Conservation (phyloP, 2,113 vertebrate species). For the Turnix velox region DNA sequence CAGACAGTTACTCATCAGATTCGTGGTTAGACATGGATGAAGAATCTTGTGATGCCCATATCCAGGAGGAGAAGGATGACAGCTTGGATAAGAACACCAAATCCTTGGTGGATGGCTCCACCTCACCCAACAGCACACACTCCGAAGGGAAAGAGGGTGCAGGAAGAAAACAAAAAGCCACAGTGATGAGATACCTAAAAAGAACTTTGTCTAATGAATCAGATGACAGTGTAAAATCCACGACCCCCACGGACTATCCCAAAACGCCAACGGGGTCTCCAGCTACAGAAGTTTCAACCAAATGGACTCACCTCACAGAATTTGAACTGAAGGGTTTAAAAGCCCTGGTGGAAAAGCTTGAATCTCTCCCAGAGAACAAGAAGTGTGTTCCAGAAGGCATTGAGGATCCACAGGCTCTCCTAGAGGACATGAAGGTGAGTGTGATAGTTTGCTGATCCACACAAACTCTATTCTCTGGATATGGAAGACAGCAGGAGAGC, state of each 20-base stretch:
- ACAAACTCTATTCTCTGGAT: not conserved
- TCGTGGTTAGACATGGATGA: constrained; percentile 90
- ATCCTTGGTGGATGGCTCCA: constrained; percentile 66
- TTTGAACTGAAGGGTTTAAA: constrained; percentile 92
- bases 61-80: constrained; percentile 76
- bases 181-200: constrained; percentile 75
- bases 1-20: constrained; percentile 87
- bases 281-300: constrained; percentile 72
- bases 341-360: constrained; percentile 91
- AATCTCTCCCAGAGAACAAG: constrained; percentile 92
- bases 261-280: constrained; percentile 87
- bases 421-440: constrained; percentile 92
- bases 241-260: constrained; percentile 74
- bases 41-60: constrained; percentile 81
- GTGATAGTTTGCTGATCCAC: not conserved
- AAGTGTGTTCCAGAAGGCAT: constrained; percentile 91
- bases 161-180: constrained; percentile 72
- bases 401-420: constrained; percentile 86
- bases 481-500: not conserved
- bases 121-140: constrained; percentile 73
- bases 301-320: constrained; percentile 91
- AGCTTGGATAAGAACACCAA: constrained; percentile 62
- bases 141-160: constrained; percentile 71
- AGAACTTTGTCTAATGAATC: constrained; percentile 83
- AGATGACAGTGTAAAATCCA: constrained; percentile 82